These are phyloP conservation scores for Pyrgilauda ruficollis DNA, from an alignment of 2,113 vertebrate genomes.

Conservation along the genomic window DNA sequence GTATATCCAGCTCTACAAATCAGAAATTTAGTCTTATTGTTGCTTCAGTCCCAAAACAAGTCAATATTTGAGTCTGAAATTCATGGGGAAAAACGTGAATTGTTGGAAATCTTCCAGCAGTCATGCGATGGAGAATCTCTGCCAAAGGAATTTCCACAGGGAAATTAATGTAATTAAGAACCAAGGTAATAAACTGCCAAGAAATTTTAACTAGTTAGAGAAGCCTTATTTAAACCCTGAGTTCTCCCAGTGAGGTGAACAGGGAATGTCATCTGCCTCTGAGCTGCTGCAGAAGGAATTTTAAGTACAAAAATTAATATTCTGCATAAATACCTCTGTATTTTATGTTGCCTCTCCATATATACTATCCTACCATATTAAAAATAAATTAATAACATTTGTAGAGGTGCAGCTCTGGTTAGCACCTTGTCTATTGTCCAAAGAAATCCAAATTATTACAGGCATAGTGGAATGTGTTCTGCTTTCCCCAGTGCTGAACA, in stretches of 20 bases:
- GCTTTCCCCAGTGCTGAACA: not conserved
- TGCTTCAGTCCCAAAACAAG: not conserved
- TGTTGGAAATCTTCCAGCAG: conserved; percentile 10
- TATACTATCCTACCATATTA: not conserved
- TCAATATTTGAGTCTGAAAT: conserved; percentile 41
- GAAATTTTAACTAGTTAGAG: conserved; percentile 31
- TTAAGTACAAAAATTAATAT: not conserved
- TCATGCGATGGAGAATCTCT: not conserved
- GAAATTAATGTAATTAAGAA: conserved; percentile 51
- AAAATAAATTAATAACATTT: not conserved
- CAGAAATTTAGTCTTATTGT: not conserved
- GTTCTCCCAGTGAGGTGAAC: not conserved
- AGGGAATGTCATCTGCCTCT: not conserved
- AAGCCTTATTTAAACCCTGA: conserved; percentile 49
- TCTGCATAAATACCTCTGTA: not conserved
- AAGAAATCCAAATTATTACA: not conserved
- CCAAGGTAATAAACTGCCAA: conserved; percentile 34
- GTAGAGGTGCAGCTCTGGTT: not conserved
- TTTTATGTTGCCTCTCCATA: not conserved
- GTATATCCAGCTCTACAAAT: not conserved
- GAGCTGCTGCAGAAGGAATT: not conserved
- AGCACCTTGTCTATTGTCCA: not conserved
- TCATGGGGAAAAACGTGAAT: not conserved
- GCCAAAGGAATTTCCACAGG: conserved; percentile 2
- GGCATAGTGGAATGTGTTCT: not conserved